Conservation (phyloP, 2,797 vertebrate genomes). For the Acrocephalus scirpaceus region DNA sequence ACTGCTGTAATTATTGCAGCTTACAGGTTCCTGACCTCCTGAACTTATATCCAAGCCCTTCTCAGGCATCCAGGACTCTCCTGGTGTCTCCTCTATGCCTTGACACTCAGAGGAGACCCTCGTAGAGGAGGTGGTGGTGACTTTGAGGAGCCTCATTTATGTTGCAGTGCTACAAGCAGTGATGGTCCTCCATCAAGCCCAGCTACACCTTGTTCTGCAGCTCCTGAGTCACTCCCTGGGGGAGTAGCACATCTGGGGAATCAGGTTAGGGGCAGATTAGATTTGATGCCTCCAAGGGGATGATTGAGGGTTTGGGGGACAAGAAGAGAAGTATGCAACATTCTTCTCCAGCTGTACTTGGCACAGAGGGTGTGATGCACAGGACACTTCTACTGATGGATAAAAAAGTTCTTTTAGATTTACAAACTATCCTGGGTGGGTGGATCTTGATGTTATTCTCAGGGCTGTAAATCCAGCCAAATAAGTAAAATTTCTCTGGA, state of each 20-base stretch:
- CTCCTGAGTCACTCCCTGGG: neutral
- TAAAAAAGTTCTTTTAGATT: neutral
- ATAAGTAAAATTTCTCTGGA: neutral
- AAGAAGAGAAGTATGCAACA: neutral
- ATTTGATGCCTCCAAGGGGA: neutral
- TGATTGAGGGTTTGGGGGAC: neutral
- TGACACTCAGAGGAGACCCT: neutral
- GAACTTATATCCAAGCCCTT: neutral
- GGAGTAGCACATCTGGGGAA: neutral
- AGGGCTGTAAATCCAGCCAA: neutral
- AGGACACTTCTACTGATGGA: neutral
- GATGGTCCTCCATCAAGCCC: neutral
- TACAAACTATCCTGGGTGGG: neutral
- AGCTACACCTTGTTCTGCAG: neutral
- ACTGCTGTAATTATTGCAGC: neutral
- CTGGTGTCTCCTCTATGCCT: neutral
- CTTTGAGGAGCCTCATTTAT: neutral
- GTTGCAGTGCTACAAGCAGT: neutral
- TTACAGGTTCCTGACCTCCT: neutral
- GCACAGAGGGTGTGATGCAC: neutral
- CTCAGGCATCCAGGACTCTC: neutral
- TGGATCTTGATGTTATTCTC: neutral
- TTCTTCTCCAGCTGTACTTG: neutral
- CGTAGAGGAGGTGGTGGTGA: rapidly evolving
- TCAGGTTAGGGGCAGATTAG: neutral